Evolutionary conservation across 2,113 vertebrate species (phyloP).

Genomic region (Silurus glanis): DNA sequence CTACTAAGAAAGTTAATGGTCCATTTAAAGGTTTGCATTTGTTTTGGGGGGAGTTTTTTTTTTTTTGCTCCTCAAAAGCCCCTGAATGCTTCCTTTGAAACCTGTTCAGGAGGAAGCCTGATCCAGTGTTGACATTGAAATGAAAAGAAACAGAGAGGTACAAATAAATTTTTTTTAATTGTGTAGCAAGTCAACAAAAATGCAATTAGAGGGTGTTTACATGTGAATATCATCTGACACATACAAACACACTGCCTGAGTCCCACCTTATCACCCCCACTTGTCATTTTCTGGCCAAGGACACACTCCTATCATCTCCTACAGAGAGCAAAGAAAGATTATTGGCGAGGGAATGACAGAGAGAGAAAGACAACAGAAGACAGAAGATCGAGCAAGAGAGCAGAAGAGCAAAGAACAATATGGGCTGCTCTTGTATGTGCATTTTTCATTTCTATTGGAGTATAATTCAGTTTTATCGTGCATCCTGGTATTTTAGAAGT

Average conservation of each 20-base stretch:
- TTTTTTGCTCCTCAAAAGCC: background rate
- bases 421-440: background rate
- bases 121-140: background rate
- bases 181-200: background rate
- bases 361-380: background rate
- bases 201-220: background rate
- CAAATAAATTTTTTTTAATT: background rate
- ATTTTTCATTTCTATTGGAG: background rate
- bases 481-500: background rate
- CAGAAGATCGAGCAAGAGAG: background rate
- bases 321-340: background rate
- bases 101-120: background rate
- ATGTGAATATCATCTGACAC: constrained; percentile 3
- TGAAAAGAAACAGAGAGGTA: background rate
- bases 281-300: constrained; percentile 17
- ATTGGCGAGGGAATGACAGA: background rate
- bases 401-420: background rate
- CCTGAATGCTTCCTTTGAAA: background rate
- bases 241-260: constrained; percentile 4
- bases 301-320: constrained; percentile 4
- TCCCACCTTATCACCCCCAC: constrained; percentile 1
- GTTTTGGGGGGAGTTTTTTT: background rate
- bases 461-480: background rate
- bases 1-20: background rate
- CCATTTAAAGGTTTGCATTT: background rate